Conservation (phyloP, 2,113 vertebrate genomes). For the Perognathus longimembris region DNA sequence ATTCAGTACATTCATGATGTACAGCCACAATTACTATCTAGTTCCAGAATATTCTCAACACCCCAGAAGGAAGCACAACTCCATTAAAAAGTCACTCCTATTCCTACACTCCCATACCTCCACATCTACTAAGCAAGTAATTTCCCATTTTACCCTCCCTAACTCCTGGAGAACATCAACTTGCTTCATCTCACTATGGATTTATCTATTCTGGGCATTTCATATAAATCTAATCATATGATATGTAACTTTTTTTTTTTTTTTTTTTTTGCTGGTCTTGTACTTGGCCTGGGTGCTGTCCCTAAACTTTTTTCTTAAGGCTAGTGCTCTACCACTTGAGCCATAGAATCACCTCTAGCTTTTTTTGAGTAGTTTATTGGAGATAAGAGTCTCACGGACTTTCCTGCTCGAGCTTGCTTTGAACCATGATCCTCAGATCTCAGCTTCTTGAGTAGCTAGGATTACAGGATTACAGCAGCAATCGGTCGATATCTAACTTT, state of each 20-base stretch:
- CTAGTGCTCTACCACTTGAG: no score
- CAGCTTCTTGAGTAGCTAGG: no score
- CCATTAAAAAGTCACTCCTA: not conserved
- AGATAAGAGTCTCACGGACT: no score
- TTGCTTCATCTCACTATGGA: not conserved
- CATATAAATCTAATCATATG: not conserved
- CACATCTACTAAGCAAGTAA: not conserved
- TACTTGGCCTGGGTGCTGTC: no score
- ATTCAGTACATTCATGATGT: not conserved
- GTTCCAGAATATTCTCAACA: not conserved
- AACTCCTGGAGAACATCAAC: not conserved
- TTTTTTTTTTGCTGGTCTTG: no score
- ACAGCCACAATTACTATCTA: not conserved
- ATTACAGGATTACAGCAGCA: no score
- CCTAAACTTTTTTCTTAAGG: no score
- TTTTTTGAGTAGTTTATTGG: no score
- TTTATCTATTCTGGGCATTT: not conserved
- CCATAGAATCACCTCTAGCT: no score
- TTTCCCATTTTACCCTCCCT: not conserved
- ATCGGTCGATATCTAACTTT: not conserved
- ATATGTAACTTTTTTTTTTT: no score
- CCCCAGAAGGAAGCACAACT: not conserved
- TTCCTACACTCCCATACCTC: accelerated
- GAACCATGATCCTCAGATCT: no score
- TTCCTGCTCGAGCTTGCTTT: no score